Base-by-base conservation (phyloP, 2,888 invertebrate species). In the Zootermopsis nevadensis region DNA sequence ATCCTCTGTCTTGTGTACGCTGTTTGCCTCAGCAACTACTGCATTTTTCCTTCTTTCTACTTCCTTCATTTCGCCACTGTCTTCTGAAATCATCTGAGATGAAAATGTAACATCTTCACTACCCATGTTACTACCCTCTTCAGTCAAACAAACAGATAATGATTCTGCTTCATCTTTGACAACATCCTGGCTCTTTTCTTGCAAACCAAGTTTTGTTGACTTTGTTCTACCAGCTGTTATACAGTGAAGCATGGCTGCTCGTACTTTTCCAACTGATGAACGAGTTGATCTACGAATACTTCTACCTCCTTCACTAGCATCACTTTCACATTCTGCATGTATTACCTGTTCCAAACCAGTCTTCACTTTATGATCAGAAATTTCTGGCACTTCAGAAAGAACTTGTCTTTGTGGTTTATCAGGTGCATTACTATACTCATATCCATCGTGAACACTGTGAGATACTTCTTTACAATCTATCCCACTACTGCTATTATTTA, bases 41-140 rank as follows among this genome's bases (percentile, higher is more conserved):
- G 15, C 15, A 48, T 48, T 19, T 48, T 15, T 19, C 48, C 77
- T 77, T 33, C 74, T 85, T 69, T 84, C 33, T 55, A 81, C 80
- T 84, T 84, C 76, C 30, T 82, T 81, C 38, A 55, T 69, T 33
- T 77, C 76, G 76, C 81, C 80, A 83, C 80, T 53, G 91, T 90
- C 1, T 91, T 91, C 85, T 89, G 90, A 0, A 88, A 48, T 72
- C 30, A 6, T 42, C 24, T 22, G 38, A 10, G 67, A 30, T 38
- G 55, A 33, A 33, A 38, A 74, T 74, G 74, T n/a, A 42, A 31
- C 69, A 69, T 74, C 74, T 22, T n/a, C n/a, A 35, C 74, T 2
- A 19, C n/a, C 42, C 42, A 74, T 38, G 7, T 38, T 74, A 38
- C n/a, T 38, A 38, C 22, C 74, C n/a, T 38, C 38, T 42, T 74